These are phyloP conservation scores for Sphaeridia pumilis DNA, from an alignment of 2,888 invertebrate species.

Conservation along the genomic window DNA sequence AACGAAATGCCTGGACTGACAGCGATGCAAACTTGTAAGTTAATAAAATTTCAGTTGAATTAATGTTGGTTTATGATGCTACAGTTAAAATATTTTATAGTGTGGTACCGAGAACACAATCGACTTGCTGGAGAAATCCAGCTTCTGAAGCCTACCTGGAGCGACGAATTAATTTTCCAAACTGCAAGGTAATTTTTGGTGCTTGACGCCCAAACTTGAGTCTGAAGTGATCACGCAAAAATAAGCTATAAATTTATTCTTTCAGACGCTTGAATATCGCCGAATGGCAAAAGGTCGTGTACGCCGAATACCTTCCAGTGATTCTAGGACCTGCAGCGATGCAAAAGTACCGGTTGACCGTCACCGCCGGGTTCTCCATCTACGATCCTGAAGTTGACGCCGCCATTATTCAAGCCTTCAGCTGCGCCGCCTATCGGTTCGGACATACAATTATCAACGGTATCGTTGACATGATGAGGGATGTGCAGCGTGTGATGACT, in stretches of 20 bases:
- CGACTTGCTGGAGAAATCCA: conserved; percentile 29
- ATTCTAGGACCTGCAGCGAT: conserved; percentile 27
- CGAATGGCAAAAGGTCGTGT: conserved; percentile 33
- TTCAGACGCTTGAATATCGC: conserved; percentile 28
- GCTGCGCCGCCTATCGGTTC: conserved; percentile 32
- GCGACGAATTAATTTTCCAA: conserved; percentile 33
- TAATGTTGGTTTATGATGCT: too few relatives aligned
- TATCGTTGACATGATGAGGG: conserved; percentile 28
- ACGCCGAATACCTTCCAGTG: conserved; percentile 32
- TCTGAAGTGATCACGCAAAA: not conserved
- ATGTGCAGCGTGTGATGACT: conserved; percentile 19
- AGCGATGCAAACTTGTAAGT: conserved; percentile 25
- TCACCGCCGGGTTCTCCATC: conserved; percentile 16
- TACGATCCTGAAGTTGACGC: conserved; percentile 30
- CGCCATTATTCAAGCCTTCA: conserved; percentile 30
- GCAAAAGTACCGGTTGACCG: conserved; percentile 20
- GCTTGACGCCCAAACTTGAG: not conserved
- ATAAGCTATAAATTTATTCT: not conserved
- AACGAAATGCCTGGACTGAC: conserved; percentile 34
- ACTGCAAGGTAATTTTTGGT: conserved; percentile 16
- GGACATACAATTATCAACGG: conserved; percentile 32
- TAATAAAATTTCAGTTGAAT: not conserved
- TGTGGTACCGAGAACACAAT: conserved; percentile 33
- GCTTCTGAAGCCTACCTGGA: conserved; percentile 23
- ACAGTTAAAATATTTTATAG: conserved; percentile 1